These are phyloP conservation scores for Acanthopleura granulata DNA, from an alignment of 2,888 invertebrate species.

Conservation along the genomic window DNA sequence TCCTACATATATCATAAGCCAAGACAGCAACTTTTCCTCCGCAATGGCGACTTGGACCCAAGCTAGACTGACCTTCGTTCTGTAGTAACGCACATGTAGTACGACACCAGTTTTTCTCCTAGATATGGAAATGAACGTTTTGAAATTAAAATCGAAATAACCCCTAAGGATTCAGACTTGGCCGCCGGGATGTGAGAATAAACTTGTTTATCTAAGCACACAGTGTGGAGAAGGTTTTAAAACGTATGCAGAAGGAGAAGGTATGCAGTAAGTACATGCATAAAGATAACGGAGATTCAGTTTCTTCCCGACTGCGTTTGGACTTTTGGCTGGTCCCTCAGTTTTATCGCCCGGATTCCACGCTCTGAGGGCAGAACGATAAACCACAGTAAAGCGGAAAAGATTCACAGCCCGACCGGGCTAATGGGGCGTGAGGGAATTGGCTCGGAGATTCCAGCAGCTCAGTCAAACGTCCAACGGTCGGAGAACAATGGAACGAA, in stretches of 20 bases:
- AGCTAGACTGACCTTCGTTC: too few species aligned
- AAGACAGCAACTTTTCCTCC: too few species aligned
- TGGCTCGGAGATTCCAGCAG: too few species aligned
- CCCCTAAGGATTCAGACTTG: too few species aligned
- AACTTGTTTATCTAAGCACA: neutral
- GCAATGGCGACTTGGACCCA: too few species aligned
- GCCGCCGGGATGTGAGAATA: neutral
- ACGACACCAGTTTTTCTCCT: neutral
- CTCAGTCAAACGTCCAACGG: too few species aligned
- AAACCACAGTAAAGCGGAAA: neutral
- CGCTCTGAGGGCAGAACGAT: neutral
- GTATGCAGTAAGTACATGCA: too few species aligned
- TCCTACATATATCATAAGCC: too few species aligned
- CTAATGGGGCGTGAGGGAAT: slow-evolving; percentile 1
- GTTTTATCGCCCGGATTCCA: neutral
- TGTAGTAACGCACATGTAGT: too few species aligned
- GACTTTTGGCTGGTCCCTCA: neutral
- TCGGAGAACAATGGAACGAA: too few species aligned
- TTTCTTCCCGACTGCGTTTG: neutral
- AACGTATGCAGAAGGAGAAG: too few species aligned
- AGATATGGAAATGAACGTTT: neutral
- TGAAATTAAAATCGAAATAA: neutral
- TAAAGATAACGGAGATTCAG: neutral
- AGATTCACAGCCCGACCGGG: neutral
- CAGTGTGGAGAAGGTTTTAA: too few species aligned